Evolutionary conservation across 2,888 invertebrate genomes (phyloP), one percentile per base, ranked within the genome.

Genomic region (Caenorhabditis doughertyi): DNA sequence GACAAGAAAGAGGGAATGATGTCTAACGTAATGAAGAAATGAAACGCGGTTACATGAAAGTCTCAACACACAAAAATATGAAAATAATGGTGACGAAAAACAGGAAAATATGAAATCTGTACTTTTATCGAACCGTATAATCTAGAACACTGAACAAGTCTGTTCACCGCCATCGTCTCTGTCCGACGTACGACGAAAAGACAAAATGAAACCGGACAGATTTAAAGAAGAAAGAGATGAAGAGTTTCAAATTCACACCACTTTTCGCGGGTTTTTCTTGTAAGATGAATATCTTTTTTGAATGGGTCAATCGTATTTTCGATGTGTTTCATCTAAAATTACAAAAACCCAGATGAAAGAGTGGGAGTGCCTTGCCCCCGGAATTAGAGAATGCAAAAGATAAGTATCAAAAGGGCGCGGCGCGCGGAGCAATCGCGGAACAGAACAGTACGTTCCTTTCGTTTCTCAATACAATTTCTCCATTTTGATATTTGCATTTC

Each of bases 401-500:
- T 74, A 65, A 64, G 74, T 42, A 76, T 76, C 67, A 60, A 77
- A 77, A 68, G 68, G 68, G 77, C 68, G 77, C 74, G 74, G 67
- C 67, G 76, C 58, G 76, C 77, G 68, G 77, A 77, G 77, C 77
- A 77, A 51, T 68, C n/a, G 49, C 73, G 64, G 73, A 73, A 73
- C 55, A 58, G 65, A 76, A 68, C 77, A 77, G 77, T 68, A 77
- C 77, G 76, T 68, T 42, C 72, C 32, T 44, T 47, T n/a, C 29
- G 42, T 49, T 35, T 21, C 18, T 32, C 56, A 27, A 47, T 42
- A 32, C 53, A 53, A 56, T 47, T 64, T 64, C 53, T 62, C 47
- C 42, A 29, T 51, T 39, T 47, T 74, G 4, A 29, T 68, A 68
- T 77, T 77, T 77, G 68, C 77, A 70, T 77, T 77, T 77, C 77